Evolutionary conservation across 1,140 invertebrate species (phyloP), one percentile per base, ranked within the genome.

Genomic region (Cardiocondyla obscurior): DNA sequence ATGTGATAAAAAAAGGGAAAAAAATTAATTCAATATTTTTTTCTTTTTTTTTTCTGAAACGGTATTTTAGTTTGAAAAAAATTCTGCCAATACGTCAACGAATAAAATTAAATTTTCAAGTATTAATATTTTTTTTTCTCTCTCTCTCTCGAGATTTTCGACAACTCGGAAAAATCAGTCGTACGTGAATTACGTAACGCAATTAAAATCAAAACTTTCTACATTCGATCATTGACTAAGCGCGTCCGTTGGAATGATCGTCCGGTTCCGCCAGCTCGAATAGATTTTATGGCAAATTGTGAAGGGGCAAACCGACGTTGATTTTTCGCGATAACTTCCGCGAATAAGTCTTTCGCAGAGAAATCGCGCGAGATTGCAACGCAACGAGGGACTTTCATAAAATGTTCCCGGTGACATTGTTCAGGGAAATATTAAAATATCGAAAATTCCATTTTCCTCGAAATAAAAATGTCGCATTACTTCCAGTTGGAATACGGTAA

Each of bases 281-380:
- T 53, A 19, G 33, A 30, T 46, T 69, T 58, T 36, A 60, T 49
- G 25, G n/a, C 39, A n/a, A 19, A 22, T 46, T 51, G 57, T 25
- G 36, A 60, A 64, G 84, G 76, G 19, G 58, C 65, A 65, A 81
- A 81, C 39, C 42, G 25, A 60, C 58, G 25, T 6, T 16, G 67
- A 51, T 57, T 76, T 76, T 76, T 85, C 67, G 36, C 28, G 46
- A 49, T 19, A 60, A 69, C 77, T 86, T 86, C 67, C 83, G 84
- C 44, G 44, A 55, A 51, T 57, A 39, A 25, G 44, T 53, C 30
- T 69, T 36, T n/a, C 28, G 28, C 22, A 58, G 85, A 82, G 69
- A 82, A 85, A 86, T 86, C 64, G 60, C 64, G 60, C 44, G 55
- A 65, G 46, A 83, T 83, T 39, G 49, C 60, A 46, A n/a, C 4